Evolutionary conservation across 2,888 invertebrate genomes (phyloP), one percentile per base, ranked within the genome.

Genomic region (Thereva nobilitata): DNA sequence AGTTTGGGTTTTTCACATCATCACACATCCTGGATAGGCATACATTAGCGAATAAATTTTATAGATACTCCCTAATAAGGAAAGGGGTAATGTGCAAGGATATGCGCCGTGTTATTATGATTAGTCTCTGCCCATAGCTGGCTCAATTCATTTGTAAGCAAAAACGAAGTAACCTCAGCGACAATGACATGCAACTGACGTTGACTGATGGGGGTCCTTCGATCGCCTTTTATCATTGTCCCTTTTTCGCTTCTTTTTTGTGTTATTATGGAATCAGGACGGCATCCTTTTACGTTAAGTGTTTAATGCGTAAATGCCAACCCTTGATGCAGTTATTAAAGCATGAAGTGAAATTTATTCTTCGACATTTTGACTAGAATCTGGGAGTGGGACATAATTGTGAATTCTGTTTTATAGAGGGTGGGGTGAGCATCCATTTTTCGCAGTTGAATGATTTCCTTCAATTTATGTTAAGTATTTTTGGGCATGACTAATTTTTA

Each of bases 1-100:
- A 59, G 59, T 59, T 49, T 23, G 23, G 59, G 59, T 59, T 59
- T 59, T 42, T 59, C 59, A 49, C 59, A 59, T 59, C 59, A 59
- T 59, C 59, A 47, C 59, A 59, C 49, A 59, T 59, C 55, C 55
- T 55, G 10, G 23, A 23, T 23, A 40, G 40, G 55, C 23, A 37
- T 8, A 23, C 38, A 47, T 10, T 59, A 35, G 38, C 12, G 49
- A 37, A 4, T 38, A 38, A 42, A 10, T 37, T 9, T 37, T 10
- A 38, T 59, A 59, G 56, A 59, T 34, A 47, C 38, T 44, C 44
- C 23, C 47, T 47, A 59, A 59, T 59, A 59, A 59, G 59, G 38
- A 55, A 59, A 47, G 49, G 59, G 45, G 59, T 59, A 59, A 47
- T 59, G 23, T 23, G 23, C 23, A 23, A 23, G 23, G 23, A 23